A percentile compares a stretch with the other conserved stretches of the same genome.
Evolutionary conservation across 2,888 invertebrate species (phyloP).

Genomic region (Tipula vernalis): DNA sequence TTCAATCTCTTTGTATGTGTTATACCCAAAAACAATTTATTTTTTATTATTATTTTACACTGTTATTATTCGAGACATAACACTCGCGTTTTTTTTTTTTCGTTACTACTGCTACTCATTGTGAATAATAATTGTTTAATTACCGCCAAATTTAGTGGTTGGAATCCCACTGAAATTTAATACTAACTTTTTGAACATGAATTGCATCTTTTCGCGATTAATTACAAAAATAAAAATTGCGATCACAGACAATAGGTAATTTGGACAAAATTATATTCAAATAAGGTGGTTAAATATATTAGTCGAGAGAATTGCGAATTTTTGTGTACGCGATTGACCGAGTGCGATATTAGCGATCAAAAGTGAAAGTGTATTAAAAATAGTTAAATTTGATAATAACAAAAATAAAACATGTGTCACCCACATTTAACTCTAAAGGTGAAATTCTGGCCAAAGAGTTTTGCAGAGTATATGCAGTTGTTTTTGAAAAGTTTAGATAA

Average conservation of each 20-base stretch:
- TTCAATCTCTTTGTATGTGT: background rate
- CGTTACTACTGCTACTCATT: background rate
- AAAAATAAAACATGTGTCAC: too few species aligned
- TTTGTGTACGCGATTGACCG: background rate
- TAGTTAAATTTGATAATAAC: background rate
- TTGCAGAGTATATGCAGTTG: too few species aligned
- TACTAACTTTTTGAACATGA: background rate
- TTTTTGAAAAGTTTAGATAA: too few species aligned
- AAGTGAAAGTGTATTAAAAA: background rate
- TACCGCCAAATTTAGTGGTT: background rate
- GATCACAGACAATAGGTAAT: background rate
- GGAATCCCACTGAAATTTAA: background rate
- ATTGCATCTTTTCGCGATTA: background rate
- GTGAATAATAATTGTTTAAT: background rate
- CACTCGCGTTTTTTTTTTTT: background rate
- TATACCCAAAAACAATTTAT: background rate
- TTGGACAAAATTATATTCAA: background rate
- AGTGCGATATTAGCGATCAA: background rate
- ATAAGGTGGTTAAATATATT: background rate
- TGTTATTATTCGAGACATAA: background rate
- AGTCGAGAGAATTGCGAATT: background rate
- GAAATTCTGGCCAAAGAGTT: too few species aligned
- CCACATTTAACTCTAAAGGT: too few species aligned
- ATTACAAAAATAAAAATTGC: background rate
- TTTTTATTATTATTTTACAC: background rate